Base-by-base conservation (phyloP, 2,113 vertebrate species). In the Saguinus imperator region DNA sequence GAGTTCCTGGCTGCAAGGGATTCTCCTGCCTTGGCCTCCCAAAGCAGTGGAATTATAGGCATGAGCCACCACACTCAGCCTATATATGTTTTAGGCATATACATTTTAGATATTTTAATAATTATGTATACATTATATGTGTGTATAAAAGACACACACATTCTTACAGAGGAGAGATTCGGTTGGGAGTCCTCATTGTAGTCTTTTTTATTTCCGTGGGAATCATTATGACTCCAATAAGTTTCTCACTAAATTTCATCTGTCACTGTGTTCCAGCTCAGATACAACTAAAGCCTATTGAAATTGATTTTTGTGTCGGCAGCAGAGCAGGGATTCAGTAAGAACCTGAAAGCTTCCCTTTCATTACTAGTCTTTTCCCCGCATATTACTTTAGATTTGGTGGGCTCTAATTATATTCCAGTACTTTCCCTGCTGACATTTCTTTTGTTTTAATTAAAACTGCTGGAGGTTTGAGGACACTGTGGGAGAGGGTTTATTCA, bases 381-480 rank as follows among this genome's bases (percentile, higher is more conserved):
- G 88, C 4, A 0, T 81, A 58, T 92, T 72, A 25, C 14, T 58
- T 97, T 66, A 94, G 95, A 43, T 89, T 91, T 58, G 13, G 40
- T 0, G 0, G 73, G 86, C 48, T 1, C 0, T 96, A 93, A 97
- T 93, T 94, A 97, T 89, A 85, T 96, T 96, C 66, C 0, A 76
- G 48, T 21, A 0, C 81, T 82, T 86, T 64, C 85, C 83, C 40
- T 68, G 72, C 89, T 97, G 91, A 20, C 96, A 95, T 95, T 98
- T 97, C 35, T 75, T 96, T 97, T 89, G 95, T 97, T 98, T 97
- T 98, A 97, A 98, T 98, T 94, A 96, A 97, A 94, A 96, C 80
- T 93, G 96, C 4, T 2, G 58, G 91, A 52, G 10, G 3, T 1
- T 8, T 50, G n/a, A 92, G 89, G 68, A 45, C 76, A 91, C 89